A percentile compares a stretch with the other conserved stretches of the same genome.
Conservation (phyloP, 2,113 vertebrate genomes). For the Perca fluviatilis region DNA sequence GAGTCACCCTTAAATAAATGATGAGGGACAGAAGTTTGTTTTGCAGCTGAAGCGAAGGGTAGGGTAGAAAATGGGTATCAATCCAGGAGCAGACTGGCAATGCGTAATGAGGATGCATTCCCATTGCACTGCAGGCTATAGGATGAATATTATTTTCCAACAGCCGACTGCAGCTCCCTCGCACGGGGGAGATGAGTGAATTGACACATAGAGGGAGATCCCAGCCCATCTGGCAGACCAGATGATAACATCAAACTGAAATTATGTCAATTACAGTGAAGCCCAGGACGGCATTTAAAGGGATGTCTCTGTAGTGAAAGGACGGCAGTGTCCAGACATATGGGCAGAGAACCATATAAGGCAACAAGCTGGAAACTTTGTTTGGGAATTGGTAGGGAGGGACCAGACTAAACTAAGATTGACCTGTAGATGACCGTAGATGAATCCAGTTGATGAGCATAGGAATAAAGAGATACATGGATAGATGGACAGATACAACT, state of each 20-base stretch:
- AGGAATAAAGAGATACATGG: not conserved
- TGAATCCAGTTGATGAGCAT: not conserved
- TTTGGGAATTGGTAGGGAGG: not conserved
- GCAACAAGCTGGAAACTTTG: slow-evolving; percentile 1
- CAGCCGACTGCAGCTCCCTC: slow-evolving; percentile 25
- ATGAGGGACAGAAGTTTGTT: slow-evolving; percentile 21
- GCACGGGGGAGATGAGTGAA: slow-evolving; percentile 19
- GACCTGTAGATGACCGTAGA: not conserved
- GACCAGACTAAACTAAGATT: slow-evolving; percentile 44
- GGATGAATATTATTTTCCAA: slow-evolving; percentile 25
- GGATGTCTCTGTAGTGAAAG: slow-evolving; percentile 29
- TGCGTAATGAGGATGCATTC: slow-evolving; percentile 34
- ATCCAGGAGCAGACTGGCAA: slow-evolving; percentile 3
- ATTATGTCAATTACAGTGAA: slow-evolving; percentile 28
- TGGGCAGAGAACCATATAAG: slow-evolving; percentile 16
- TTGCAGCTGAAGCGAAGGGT: slow-evolving; percentile 14
- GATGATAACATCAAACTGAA: slow-evolving; percentile 52
- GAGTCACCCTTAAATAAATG: slow-evolving; percentile 43
- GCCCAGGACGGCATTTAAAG: slow-evolving; percentile 27
- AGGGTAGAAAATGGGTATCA: not conserved
- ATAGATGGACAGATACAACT: not conserved
- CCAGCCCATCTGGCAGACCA: slow-evolving; percentile 44
- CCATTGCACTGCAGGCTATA: slow-evolving; percentile 13
- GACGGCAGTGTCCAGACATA: slow-evolving; percentile 15
- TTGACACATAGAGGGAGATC: not conserved